Evolutionary conservation across 2,113 vertebrate genomes (phyloP), one percentile per base, ranked within the genome.

Genomic region (Xiphophorus hellerii): DNA sequence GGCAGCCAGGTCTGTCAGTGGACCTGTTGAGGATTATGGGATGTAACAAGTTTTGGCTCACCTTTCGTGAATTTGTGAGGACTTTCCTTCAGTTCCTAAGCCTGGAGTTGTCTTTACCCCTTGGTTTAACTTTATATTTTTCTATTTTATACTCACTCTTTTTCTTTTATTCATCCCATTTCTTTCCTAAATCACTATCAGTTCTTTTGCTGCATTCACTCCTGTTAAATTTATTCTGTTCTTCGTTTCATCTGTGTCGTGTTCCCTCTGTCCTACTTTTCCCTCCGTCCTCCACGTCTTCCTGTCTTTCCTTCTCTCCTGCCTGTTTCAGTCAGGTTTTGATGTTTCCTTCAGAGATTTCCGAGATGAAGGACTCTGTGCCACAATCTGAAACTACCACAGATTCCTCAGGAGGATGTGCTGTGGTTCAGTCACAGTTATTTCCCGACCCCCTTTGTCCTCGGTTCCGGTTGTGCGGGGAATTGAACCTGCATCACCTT

Each of bases 1-100:
- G 69, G 86, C 20, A 77, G 71, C 85, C 10, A 0, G 58, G 42
- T 78, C 69, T 5, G 62, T 70, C 28, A 64, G 20, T 68, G 64
- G 39, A 35, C 39, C 62, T 48, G 67, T 27, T 77, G 67, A 44
- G 28, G 75, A 39, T 77, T 77, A 65, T 70, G 75, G 67, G 61
- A 70, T 77, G 61, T 63, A 25, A 65, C 22, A 17, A 35, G 30
- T 33, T 65, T 63, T 35, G 31, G 62, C 33, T 35, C 20, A 64
- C 31, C 20, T 33, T 35, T 64, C 2, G 31, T 51, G 28, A 29
- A 51, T 28, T 48, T 54, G 29, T 30, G 48, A 70, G 68, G 51
- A 60, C 51, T 42, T 66, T 27, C 25, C 6, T 48, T 66, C 4
- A 27, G 35, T 66, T 66, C 8, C 33, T 64, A 31, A 61, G 12